phyloP scores from a whole-genome alignment of 2,888 invertebrate genomes.

The Apodemia zela region DNA sequence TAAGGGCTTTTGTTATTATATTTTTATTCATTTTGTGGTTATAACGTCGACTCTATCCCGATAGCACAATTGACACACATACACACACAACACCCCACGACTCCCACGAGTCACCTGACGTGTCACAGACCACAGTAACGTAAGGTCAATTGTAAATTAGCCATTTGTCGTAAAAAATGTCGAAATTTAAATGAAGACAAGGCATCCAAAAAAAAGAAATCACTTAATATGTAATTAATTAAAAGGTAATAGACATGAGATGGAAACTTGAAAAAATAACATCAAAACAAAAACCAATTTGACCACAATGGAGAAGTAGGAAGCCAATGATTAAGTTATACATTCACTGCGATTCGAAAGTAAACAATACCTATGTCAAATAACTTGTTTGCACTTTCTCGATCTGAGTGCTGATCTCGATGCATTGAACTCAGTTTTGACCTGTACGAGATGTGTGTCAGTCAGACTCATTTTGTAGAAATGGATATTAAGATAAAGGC shows the following conservation, averaged over 20 bases:
- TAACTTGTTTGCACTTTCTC: constrained; percentile 7
- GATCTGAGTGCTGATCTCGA: not conserved
- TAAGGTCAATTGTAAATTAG: too few species aligned
- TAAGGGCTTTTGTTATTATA: too few species aligned
- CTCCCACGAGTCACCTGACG: too few species aligned
- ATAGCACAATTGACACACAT: too few species aligned
- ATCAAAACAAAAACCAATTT: not conserved
- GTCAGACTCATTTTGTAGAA: not conserved
- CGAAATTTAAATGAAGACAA: too few species aligned
- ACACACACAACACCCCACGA: too few species aligned
- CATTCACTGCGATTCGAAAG: not conserved
- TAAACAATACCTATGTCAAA: constrained; percentile 7
- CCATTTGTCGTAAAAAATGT: too few species aligned
- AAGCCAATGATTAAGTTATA: not conserved
- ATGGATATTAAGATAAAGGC: not conserved
- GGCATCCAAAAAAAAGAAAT: too few species aligned
- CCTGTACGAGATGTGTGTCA: not conserved
- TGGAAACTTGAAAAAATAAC: not conserved
- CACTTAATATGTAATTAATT: not conserved
- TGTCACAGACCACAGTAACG: too few species aligned
- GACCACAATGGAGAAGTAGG: not conserved
- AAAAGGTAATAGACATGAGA: not conserved
- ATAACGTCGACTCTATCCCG: too few species aligned
- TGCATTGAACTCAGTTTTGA: not conserved
- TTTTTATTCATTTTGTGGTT: too few species aligned